Conservation (phyloP, 2,797 vertebrate species). For the Mus caroli region DNA sequence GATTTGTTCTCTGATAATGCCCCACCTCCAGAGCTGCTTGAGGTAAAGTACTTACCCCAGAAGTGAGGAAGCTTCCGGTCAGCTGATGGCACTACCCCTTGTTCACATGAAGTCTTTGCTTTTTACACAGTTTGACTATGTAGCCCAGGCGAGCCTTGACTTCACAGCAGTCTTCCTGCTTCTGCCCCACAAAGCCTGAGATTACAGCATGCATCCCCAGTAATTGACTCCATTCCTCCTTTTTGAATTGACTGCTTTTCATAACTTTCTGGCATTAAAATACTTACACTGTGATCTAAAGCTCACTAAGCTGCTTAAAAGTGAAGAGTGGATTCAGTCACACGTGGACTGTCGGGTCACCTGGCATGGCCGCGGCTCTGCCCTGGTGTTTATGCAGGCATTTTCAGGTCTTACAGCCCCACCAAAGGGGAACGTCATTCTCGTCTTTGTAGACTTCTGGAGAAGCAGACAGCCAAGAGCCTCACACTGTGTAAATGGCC, state of each 20-base stretch:
- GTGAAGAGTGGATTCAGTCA: background rate
- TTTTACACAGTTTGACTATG: background rate
- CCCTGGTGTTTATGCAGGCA: accelerated
- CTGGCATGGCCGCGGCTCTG: accelerated
- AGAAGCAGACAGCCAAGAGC: background rate
- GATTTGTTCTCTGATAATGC: slow-evolving; percentile 97
- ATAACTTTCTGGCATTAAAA: background rate
- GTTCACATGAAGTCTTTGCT: background rate
- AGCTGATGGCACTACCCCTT: background rate
- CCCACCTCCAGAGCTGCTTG: slow-evolving; percentile 93
- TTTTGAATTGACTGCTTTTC: background rate
- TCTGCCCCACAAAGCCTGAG: background rate
- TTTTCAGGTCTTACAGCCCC: background rate
- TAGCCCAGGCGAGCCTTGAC: background rate
- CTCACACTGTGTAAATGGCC: background rate
- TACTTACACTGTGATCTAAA: background rate
- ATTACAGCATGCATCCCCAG: background rate
- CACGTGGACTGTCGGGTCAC: background rate
- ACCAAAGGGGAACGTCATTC: background rate
- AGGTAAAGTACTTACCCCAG: slow-evolving; percentile 88
- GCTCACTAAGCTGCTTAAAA: background rate
- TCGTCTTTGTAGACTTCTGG: background rate
- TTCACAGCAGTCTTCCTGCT: background rate
- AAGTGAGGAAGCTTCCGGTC: background rate
- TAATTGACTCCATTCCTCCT: background rate